Percentiles rank a stretch among this genome's conserved stretches.
phyloP scores from a whole-genome alignment of 2,797 vertebrate species.

The Sebastes jordani region DNA sequence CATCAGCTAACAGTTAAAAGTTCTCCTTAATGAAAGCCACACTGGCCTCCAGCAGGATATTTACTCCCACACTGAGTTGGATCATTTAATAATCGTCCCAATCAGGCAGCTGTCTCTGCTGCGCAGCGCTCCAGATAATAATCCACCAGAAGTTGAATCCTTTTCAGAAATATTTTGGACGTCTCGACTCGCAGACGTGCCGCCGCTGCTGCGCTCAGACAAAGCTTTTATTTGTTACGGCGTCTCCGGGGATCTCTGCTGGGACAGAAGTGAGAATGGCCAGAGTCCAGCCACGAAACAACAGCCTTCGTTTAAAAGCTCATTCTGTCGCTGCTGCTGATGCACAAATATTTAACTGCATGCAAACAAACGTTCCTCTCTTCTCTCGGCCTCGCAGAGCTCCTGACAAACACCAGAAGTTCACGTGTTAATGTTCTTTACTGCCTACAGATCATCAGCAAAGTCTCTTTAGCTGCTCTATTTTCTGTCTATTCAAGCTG shows the following conservation, averaged over 20 bases:
- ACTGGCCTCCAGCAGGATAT: background rate
- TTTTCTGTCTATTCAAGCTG: background rate
- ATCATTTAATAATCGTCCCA: conserved; percentile 16
- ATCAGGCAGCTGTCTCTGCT: conserved; percentile 39
- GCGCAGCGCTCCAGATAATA: conserved; percentile 26
- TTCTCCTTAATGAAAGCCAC: background rate
- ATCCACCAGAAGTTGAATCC: conserved; percentile 12
- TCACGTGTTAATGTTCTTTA: background rate
- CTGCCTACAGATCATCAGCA: background rate
- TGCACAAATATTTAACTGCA: background rate
- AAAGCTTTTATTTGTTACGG: conserved; percentile 41
- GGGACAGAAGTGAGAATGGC: conserved; percentile 31
- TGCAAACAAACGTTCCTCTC: background rate
- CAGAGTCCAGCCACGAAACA: conserved; percentile 22
- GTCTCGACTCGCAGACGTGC: conserved; percentile 13
- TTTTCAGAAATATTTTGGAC: conserved; percentile 5
- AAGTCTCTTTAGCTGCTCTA: background rate
- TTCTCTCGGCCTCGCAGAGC: background rate
- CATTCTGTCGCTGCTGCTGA: background rate
- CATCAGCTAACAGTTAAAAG: background rate
- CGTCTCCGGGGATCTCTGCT: conserved; percentile 29
- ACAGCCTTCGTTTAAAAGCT: background rate
- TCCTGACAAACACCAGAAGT: background rate
- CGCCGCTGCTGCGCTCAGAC: conserved; percentile 16
- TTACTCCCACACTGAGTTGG: background rate